Percentiles rank a stretch among this genome's conserved stretches.
phyloP scores from a whole-genome alignment of 2,888 invertebrate species.

The Andricus curvator region DNA sequence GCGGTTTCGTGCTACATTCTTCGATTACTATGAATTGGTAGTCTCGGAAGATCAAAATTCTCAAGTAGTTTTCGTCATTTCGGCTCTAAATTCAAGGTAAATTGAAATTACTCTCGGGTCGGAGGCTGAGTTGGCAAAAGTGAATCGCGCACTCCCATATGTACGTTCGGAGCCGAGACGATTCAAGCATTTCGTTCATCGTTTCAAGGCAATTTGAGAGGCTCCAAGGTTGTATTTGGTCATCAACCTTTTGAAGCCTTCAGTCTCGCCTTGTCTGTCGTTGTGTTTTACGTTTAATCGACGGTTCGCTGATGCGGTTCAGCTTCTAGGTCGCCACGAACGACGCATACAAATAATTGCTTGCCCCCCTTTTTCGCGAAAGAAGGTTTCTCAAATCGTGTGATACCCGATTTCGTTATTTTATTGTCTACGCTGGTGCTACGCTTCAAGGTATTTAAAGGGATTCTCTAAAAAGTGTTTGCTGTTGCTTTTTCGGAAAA shows the following conservation, averaged over 20 bases:
- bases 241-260: constrained; percentile 56
- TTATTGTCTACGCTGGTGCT: background rate
- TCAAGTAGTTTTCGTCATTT: constrained; percentile 48
- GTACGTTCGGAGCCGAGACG: constrained; percentile 53
- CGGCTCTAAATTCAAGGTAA: constrained; percentile 65
- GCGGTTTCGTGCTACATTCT: constrained; percentile 57
- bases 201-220: constrained; percentile 61
- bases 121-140: background rate
- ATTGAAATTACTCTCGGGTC: constrained; percentile 19
- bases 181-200: constrained; percentile 53
- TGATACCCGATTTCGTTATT: background rate
- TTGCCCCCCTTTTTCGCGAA: constrained; percentile 27
- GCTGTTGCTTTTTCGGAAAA: background rate
- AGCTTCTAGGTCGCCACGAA: constrained; percentile 32
- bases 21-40: constrained; percentile 60
- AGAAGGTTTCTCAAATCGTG: constrained; percentile 18
- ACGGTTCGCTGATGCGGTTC: constrained; percentile 11
- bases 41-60: constrained; percentile 59
- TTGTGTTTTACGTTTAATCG: constrained; percentile 20
- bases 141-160: constrained; percentile 59
- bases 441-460: background rate
- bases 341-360: constrained; percentile 32
- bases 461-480: background rate
- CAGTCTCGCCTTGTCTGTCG: constrained; percentile 24
- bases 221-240: constrained; percentile 66